phyloP scores from a whole-genome alignment of 2,113 vertebrate genomes.

The Platycercus adscitus region DNA sequence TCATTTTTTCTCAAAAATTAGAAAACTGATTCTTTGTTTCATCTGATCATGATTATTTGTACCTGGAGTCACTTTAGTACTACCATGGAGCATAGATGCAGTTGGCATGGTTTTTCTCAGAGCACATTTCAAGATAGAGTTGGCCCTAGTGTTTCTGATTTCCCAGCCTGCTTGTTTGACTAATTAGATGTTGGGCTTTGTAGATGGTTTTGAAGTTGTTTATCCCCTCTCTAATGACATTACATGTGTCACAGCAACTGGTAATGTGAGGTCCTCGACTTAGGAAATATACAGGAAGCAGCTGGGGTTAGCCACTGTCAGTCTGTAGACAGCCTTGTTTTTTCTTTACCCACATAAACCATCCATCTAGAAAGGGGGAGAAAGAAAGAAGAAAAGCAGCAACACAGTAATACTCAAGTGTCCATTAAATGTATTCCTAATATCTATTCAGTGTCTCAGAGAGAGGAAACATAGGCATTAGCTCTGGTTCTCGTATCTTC shows the following conservation, averaged over 20 bases:
- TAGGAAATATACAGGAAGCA: neutral
- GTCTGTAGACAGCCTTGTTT: neutral
- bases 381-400: neutral
- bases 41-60: neutral
- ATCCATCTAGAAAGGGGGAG: neutral
- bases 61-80: neutral
- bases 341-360: neutral
- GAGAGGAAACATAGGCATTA: neutral
- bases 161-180: conserved; percentile 39
- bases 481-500: neutral
- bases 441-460: neutral
- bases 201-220: conserved; percentile 39
- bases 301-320: neutral
- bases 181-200: conserved; percentile 18
- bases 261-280: neutral
- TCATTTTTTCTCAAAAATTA: neutral
- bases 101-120: neutral
- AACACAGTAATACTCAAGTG: neutral
- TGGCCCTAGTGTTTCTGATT: conserved; percentile 28
- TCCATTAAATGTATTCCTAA: neutral
- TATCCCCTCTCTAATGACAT: conserved; percentile 26
- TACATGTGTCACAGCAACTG: conserved; percentile 27
- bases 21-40: neutral
- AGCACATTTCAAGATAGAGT: neutral
- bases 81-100: neutral